A percentile compares a stretch with the other conserved stretches of the same genome.
Evolutionary conservation across 2,888 invertebrate genomes (phyloP).

Genomic region (Azorinus chamasolen): DNA sequence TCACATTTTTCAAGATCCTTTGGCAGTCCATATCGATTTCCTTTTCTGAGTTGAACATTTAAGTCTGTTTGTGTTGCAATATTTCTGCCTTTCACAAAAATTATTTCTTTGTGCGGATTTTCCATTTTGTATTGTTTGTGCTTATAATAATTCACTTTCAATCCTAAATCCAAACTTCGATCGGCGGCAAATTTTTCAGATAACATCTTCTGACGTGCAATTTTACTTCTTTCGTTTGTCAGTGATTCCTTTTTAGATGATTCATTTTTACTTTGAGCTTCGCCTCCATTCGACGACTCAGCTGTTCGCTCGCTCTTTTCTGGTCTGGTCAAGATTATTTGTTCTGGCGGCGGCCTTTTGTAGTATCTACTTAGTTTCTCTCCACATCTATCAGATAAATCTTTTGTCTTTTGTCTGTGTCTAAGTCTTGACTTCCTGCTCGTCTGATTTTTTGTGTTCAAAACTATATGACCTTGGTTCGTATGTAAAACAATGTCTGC

Average conservation of each 20-base stretch:
- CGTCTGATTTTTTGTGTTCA: constrained; percentile 41
- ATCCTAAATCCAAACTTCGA: constrained; percentile 45
- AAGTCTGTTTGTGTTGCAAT: constrained; percentile 46
- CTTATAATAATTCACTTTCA: constrained; percentile 34
- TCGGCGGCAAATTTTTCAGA: constrained; percentile 46
- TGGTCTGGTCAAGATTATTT: too few relatives aligned
- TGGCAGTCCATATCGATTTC: constrained; percentile 18
- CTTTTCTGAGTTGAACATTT: constrained; percentile 16
- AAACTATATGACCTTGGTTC: constrained; percentile 51
- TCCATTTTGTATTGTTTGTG: too few relatives aligned
- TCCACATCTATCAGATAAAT: not conserved
- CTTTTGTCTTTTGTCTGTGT: not conserved
- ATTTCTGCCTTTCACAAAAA: not conserved
- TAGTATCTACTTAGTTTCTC: not conserved
- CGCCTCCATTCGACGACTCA: not conserved
- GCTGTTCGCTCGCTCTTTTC: not conserved
- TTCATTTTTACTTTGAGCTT: not conserved
- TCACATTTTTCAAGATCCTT: constrained; percentile 45
- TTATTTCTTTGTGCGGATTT: too few relatives aligned
- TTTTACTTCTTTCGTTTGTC: too few relatives aligned
- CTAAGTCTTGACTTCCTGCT: not conserved
- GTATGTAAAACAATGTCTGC: constrained; percentile 64
- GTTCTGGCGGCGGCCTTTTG: not conserved
- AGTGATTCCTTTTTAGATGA: not conserved
- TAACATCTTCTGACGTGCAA: constrained; percentile 6